phyloP scores from a whole-genome alignment of 2,888 invertebrate species.

The Cremastinae sp. region DNA sequence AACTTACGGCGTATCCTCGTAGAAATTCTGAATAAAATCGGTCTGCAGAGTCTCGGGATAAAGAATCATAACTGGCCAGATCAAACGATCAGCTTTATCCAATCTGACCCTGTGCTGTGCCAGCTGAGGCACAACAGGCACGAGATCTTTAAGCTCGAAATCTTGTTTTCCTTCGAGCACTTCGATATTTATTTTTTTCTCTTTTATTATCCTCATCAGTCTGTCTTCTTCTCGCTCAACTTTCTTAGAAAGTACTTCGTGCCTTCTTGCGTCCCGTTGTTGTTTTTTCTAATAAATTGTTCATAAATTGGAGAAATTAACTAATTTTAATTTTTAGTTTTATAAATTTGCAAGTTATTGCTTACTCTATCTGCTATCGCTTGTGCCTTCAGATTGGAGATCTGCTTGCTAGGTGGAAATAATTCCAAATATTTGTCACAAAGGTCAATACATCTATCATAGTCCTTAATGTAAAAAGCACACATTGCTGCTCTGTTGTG shows the following conservation, averaged over 20 bases:
- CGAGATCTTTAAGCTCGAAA: constrained; percentile 82
- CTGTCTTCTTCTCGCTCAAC: constrained; percentile 79
- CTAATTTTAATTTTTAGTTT: not conserved
- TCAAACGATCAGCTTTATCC: constrained; percentile 83
- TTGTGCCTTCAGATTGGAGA: constrained; percentile 81
- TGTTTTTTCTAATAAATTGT: constrained; percentile 79
- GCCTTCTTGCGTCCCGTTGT: constrained; percentile 82
- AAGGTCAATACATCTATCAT: constrained; percentile 86
- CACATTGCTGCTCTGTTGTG: constrained; percentile 88
- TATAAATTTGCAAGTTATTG: not conserved
- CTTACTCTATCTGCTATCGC: constrained; percentile 81
- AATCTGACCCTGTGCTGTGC: constrained; percentile 85
- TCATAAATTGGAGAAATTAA: constrained; percentile 18
- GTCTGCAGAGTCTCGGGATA: constrained; percentile 94
- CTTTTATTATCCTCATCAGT: constrained; percentile 80
- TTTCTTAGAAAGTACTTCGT: constrained; percentile 80
- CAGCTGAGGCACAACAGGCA: constrained; percentile 85
- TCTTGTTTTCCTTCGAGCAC: constrained; percentile 80
- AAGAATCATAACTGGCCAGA: constrained; percentile 94
- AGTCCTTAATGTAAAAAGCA: constrained; percentile 85
- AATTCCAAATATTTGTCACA: constrained; percentile 86
- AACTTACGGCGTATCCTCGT: constrained; percentile 85
- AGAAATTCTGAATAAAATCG: constrained; percentile 92
- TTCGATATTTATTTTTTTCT: constrained; percentile 79
- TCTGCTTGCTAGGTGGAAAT: constrained; percentile 80